Evolutionary conservation across 2,888 invertebrate species (phyloP).

Genomic region (Gastrophysa polygoni): DNA sequence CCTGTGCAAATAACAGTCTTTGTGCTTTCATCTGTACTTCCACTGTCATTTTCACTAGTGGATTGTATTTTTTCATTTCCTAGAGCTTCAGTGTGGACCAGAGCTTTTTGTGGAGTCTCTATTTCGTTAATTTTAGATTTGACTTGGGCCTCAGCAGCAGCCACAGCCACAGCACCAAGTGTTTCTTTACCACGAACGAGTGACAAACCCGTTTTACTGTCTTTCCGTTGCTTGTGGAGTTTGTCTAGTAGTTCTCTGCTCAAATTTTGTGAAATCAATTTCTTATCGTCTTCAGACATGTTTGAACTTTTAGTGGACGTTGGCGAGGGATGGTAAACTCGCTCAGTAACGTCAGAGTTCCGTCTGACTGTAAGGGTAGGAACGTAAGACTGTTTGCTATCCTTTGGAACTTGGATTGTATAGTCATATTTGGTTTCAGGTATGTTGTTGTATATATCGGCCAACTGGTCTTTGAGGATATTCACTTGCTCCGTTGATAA

Average conservation of each 20-base stretch:
- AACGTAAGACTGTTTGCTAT: conserved; percentile 32
- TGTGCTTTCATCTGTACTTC: conserved; percentile 71
- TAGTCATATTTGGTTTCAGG: conserved; percentile 61
- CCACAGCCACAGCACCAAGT: conserved; percentile 66
- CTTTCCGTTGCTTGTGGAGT: conserved; percentile 57
- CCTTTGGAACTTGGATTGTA: conserved; percentile 66
- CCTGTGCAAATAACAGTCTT: conserved; percentile 71
- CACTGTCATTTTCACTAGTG: conserved; percentile 73
- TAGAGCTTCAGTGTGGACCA: conserved; percentile 52
- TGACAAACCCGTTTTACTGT: conserved; percentile 50
- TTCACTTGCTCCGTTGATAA: conserved; percentile 83
- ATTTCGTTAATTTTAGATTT: conserved; percentile 30
- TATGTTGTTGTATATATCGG: conserved; percentile 76
- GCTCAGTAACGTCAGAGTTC: conserved; percentile 55
- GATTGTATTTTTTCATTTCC: conserved; percentile 58
- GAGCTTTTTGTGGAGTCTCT: conserved; percentile 51
- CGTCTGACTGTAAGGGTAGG: conserved; percentile 56
- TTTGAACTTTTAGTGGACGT: conserved; percentile 56
- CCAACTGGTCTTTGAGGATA: conserved; percentile 78
- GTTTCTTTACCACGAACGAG: conserved; percentile 64
- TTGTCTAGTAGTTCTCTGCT: conserved; percentile 75
- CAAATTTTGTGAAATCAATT: conserved; percentile 72
- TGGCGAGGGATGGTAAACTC: conserved; percentile 43
- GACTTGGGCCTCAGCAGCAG: conserved; percentile 61
- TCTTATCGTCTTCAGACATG: conserved; percentile 73